A percentile compares a stretch with the other conserved stretches of the same genome.
Conservation (phyloP, 2,888 invertebrate genomes). For the Frankliniella intonsa region DNA sequence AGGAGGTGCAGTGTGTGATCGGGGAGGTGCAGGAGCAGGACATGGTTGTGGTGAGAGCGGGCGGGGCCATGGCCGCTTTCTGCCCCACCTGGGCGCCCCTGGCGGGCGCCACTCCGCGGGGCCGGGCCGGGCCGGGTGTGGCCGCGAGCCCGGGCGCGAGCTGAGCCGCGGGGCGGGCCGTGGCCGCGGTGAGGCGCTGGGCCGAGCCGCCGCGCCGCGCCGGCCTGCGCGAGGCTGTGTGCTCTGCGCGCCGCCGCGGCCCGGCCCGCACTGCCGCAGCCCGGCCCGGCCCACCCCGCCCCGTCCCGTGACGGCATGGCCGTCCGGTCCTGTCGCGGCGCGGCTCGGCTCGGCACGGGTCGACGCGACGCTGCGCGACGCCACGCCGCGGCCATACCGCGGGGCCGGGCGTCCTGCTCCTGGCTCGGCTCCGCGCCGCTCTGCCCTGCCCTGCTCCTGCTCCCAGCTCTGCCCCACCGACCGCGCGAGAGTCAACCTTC, state of each 20-base stretch:
- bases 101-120: no score
- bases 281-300: background rate
- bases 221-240: background rate
- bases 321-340: background rate
- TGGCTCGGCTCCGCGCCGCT: background rate
- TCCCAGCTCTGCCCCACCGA: background rate
- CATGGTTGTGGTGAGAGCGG: no score
- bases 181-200: background rate
- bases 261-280: background rate
- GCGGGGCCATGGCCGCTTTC: background rate
- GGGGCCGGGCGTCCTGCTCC: no score
- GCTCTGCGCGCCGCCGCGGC: conserved; percentile 3
- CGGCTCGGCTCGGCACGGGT: background rate
- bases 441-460: background rate
- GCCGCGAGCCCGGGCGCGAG: background rate
- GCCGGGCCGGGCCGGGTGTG: background rate
- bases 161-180: background rate
- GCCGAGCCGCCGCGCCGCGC: background rate
- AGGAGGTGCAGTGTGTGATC: no score
- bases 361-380: background rate
- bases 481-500: background rate
- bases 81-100: no score
- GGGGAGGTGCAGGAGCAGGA: no score
- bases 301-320: background rate
- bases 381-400: no score